Evolutionary conservation across 2,113 vertebrate species (phyloP).

Genomic region (Asarcornis scutulata): DNA sequence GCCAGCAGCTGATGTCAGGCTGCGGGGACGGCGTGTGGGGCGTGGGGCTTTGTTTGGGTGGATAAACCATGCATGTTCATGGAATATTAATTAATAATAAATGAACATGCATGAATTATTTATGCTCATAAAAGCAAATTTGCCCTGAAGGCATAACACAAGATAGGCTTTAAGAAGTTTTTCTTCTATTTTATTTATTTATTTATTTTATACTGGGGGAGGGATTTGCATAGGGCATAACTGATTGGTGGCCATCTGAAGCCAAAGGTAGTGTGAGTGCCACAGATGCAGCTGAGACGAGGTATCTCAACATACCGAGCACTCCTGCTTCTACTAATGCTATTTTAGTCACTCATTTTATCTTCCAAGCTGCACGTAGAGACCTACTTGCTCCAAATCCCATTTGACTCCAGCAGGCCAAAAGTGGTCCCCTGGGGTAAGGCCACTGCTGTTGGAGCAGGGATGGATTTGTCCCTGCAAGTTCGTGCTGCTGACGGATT

Average conservation of each 20-base stretch:
- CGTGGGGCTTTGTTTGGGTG: constrained; percentile 62
- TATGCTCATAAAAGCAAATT: constrained; percentile 75
- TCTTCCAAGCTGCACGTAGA: constrained; percentile 16
- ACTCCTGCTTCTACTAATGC: neutral
- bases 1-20: neutral
- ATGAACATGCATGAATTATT: constrained; percentile 73
- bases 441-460: constrained; percentile 22
- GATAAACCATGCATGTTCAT: constrained; percentile 74
- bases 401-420: neutral
- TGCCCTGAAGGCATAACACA: constrained; percentile 70
- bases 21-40: neutral
- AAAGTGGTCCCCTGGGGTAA: constrained; percentile 4
- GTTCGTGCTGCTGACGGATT: constrained; percentile 53
- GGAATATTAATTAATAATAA: constrained; percentile 77
- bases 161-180: constrained; percentile 39
- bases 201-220: neutral
- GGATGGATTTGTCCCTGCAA: constrained; percentile 45
- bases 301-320: neutral
- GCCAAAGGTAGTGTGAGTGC: neutral
- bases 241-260: constrained; percentile 48
- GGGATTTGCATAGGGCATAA: constrained; percentile 22
- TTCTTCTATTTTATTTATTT: neutral
- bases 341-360: constrained; percentile 27
- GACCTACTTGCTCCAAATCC: constrained; percentile 40
- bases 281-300: neutral